Evolutionary conservation across 1,140 invertebrate genomes (phyloP).

Genomic region (Hyles euphorbiae): DNA sequence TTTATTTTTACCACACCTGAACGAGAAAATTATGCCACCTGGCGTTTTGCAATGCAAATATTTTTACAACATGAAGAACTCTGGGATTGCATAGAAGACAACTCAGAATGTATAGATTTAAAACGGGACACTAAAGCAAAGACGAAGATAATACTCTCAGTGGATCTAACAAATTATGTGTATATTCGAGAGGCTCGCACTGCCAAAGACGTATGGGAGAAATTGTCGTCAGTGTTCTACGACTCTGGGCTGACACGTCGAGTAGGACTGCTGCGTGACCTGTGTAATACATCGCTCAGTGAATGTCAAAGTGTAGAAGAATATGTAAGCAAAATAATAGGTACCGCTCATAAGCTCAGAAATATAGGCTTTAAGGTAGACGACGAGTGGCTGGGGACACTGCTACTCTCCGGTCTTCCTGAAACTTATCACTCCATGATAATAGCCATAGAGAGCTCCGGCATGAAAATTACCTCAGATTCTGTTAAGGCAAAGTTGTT

Average conservation of each 20-base stretch:
- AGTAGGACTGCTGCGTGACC: conserved; percentile 9
- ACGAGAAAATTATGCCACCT: too few species aligned
- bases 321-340: conserved; percentile 26
- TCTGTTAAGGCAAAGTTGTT: conserved; percentile 43
- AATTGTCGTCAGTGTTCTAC: conserved; percentile 4
- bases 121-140: too few species aligned
- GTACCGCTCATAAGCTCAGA: conserved; percentile 42
- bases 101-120: too few species aligned
- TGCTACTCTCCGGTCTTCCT: neutral
- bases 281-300: conserved; percentile 7
- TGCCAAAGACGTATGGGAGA: conserved; percentile 21
- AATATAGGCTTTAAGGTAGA: conserved; percentile 33
- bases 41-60: too few species aligned
- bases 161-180: neutral
- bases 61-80: too few species aligned
- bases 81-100: neutral
- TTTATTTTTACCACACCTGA: conserved; percentile 7
- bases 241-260: conserved; percentile 10
- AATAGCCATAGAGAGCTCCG: conserved; percentile 38
- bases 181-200: conserved; percentile 6
- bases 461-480: conserved; percentile 31
- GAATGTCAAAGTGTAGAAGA: conserved; percentile 4
- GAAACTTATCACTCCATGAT: conserved; percentile 49
- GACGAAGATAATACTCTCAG: too few species aligned
- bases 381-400: conserved; percentile 12